phyloP scores from a whole-genome alignment of 2,888 invertebrate species.

The Pseudolycoriella hygida region DNA sequence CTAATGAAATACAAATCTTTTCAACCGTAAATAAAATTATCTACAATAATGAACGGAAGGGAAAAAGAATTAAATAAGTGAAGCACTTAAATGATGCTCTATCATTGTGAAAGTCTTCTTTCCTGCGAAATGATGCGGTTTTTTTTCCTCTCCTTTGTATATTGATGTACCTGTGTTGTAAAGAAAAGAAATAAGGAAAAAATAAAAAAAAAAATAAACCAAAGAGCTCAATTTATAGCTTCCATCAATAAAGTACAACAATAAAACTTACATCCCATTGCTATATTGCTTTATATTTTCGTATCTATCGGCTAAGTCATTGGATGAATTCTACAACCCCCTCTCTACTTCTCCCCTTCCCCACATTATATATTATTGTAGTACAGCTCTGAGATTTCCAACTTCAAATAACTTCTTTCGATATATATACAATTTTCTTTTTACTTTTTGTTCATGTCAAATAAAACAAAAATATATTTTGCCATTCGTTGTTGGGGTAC shows the following conservation, averaged over 20 bases:
- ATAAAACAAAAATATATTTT: background rate
- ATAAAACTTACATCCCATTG: background rate
- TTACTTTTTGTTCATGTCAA: background rate
- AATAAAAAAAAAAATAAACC: background rate
- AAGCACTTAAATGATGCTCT: background rate
- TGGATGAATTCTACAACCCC: too few species aligned
- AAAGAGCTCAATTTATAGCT: background rate
- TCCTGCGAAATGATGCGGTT: background rate
- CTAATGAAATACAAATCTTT: background rate
- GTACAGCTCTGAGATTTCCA: background rate
- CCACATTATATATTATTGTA: too few species aligned
- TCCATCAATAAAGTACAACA: conserved; percentile 1
- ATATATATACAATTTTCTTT: too few species aligned
- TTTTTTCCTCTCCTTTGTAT: background rate
- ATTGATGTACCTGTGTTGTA: background rate
- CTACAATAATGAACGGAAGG: background rate
- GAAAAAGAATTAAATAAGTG: background rate
- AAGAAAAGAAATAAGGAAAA: background rate
- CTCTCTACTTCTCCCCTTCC: too few species aligned
- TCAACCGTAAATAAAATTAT: background rate
- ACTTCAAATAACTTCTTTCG: background rate
- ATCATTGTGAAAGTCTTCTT: background rate
- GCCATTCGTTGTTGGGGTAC: too few species aligned
- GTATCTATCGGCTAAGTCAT: background rate
- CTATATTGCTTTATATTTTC: background rate